Conservation (phyloP, 2,888 invertebrate species). For the Sphecodes monilicornis region DNA sequence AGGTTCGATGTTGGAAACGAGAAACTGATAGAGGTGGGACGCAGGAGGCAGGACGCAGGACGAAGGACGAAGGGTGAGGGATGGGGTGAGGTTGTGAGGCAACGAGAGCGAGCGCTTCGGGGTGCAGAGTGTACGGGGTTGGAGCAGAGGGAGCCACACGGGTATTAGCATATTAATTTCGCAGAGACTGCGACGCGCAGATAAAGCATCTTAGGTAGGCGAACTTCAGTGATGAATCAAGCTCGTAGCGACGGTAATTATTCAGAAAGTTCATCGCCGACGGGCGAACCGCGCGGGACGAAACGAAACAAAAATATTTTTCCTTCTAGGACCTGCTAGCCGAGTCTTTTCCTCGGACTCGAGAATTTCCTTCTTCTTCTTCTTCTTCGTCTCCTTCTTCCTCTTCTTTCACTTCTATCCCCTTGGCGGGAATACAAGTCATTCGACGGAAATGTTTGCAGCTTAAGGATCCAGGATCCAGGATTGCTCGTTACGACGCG, state of each 20-base stretch:
- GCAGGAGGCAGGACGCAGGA: not conserved
- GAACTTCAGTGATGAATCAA: constrained; percentile 84
- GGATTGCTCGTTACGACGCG: not conserved
- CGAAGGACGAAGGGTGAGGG: not conserved
- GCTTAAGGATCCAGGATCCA: not conserved
- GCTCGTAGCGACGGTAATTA: constrained; percentile 82
- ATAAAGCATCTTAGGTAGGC: constrained; percentile 84
- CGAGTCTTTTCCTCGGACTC: constrained; percentile 45
- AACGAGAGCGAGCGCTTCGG: constrained; percentile 33
- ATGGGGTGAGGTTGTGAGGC: not conserved
- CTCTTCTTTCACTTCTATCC: not conserved
- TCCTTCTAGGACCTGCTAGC: constrained; percentile 72
- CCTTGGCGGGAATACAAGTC: not conserved
- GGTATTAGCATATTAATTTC: constrained; percentile 84
- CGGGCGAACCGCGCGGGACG: constrained; percentile 67
- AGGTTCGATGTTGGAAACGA: constrained; percentile 28
- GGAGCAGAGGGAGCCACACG: constrained; percentile 67
- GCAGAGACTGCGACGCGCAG: constrained; percentile 82
- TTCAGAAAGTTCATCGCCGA: constrained; percentile 81
- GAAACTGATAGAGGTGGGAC: not conserved
- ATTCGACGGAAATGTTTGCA: not conserved
- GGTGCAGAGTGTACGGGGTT: constrained; percentile 43
- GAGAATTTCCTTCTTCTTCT: constrained; percentile 32
- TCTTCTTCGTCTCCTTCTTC: not conserved
- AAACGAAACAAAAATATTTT: constrained; percentile 81